Conservation (phyloP, 2,797 vertebrate genomes). For the Hapalemur alaotrensis region DNA sequence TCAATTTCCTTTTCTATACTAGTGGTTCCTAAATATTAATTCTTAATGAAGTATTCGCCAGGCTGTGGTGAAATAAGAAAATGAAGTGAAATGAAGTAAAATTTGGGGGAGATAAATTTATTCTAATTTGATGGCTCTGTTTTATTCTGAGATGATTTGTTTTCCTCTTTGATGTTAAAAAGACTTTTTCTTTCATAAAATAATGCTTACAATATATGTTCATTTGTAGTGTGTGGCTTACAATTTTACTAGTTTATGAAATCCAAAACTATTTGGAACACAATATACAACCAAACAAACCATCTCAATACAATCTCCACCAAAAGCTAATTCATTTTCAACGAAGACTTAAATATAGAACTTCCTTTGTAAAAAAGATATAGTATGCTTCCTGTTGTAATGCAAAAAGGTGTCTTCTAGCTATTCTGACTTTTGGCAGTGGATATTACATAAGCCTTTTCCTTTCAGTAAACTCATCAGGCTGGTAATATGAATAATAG, state of each 20-base stretch:
- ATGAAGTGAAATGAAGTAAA: not conserved
- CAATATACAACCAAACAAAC: not conserved
- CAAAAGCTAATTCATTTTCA: not conserved
- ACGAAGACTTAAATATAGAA: not conserved
- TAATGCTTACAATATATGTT: not conserved
- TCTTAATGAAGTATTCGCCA: conserved; percentile 9
- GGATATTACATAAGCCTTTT: not conserved
- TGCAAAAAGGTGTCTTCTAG: not conserved
- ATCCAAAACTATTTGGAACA: not conserved
- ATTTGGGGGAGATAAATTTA: not conserved
- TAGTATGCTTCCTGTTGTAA: not conserved
- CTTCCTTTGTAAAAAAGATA: not conserved
- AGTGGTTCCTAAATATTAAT: conserved; percentile 2
- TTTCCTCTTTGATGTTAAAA: not conserved
- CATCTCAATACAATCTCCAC: not conserved
- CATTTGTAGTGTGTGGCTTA: not conserved
- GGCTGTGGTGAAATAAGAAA: not conserved
- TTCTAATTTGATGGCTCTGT: not conserved
- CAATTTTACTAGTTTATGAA: not conserved
- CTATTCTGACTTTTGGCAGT: not conserved
- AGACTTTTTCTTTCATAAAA: not conserved
- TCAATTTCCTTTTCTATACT: not conserved
- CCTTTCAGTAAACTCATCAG: not conserved
- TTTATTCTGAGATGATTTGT: conserved; percentile 10
- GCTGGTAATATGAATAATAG: not conserved